phyloP scores from a whole-genome alignment of 2,888 invertebrate genomes.

The Melipona bicolor region DNA sequence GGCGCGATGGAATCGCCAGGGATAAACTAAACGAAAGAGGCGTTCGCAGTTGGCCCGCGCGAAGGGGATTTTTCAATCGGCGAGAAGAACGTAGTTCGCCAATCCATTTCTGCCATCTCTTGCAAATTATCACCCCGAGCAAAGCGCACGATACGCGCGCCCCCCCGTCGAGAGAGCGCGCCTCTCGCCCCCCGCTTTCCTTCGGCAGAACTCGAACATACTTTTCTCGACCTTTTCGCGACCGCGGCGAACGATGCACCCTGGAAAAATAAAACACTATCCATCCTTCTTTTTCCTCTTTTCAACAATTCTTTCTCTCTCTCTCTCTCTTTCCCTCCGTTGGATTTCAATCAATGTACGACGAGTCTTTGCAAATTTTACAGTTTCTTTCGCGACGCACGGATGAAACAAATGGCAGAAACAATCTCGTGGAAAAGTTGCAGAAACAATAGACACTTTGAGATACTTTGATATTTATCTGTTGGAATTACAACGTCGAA shows the following conservation, averaged over 20 bases:
- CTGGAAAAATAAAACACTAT: slow-evolving; percentile 27
- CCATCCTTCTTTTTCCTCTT: slow-evolving; percentile 2
- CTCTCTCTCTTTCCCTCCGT: not conserved
- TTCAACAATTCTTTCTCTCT: not conserved
- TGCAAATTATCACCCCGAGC: slow-evolving; percentile 70
- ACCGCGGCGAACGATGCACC: slow-evolving; percentile 51
- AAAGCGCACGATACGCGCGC: slow-evolving; percentile 60
- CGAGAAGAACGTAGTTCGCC: slow-evolving; percentile 67
- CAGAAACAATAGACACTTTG: too few relatives aligned
- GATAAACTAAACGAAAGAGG: slow-evolving; percentile 49
- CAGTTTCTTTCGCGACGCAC: too few relatives aligned
- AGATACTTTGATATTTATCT: too few relatives aligned
- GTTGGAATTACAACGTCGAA: too few relatives aligned
- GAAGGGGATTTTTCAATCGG: slow-evolving; percentile 63
- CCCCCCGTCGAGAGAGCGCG: slow-evolving; percentile 59
- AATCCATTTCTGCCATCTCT: slow-evolving; percentile 70
- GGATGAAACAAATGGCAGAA: too few relatives aligned
- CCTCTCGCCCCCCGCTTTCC: slow-evolving; percentile 59
- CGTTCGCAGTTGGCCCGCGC: slow-evolving; percentile 27
- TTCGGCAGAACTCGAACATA: slow-evolving; percentile 65
- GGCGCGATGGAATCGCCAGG: slow-evolving; percentile 42
- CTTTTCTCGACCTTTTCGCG: slow-evolving; percentile 58
- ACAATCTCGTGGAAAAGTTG: too few relatives aligned
- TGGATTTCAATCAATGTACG: not conserved
- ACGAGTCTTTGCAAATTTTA: too few relatives aligned